phyloP scores from a whole-genome alignment of 2,888 invertebrate genomes.

The Drosophila subquinaria region DNA sequence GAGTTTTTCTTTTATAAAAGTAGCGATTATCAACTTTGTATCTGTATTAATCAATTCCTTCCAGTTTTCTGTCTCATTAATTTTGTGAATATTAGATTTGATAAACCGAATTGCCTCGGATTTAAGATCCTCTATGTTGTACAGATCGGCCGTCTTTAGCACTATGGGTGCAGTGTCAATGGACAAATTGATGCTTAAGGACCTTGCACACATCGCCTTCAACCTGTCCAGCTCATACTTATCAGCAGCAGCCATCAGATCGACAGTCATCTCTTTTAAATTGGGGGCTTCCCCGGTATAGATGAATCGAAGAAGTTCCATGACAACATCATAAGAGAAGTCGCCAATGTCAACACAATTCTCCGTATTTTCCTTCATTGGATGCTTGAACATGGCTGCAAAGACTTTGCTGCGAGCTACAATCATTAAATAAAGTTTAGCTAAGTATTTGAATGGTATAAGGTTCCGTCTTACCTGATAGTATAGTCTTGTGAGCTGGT shows the following conservation, averaged over 20 bases:
- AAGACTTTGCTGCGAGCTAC: conserved; percentile 98
- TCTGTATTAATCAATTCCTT: background rate
- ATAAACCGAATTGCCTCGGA: background rate
- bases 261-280: conserved; percentile 93
- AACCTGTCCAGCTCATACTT: conserved; percentile 98
- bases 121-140: conserved; percentile 92
- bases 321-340: conserved; percentile 97
- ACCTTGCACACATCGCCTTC: conserved; percentile 99
- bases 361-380: conserved; percentile 98
- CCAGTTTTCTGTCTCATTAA: background rate
- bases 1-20: background rate
- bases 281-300: conserved; percentile 97
- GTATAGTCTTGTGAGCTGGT: conserved; percentile 98
- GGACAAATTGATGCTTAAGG: conserved; percentile 95
- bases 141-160: conserved; percentile 97
- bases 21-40: background rate
- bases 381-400: conserved; percentile 99
- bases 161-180: conserved; percentile 98
- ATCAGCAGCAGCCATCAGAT: conserved; percentile 97
- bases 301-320: conserved; percentile 98
- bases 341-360: conserved; percentile 98
- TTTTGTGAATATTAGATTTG: background rate
- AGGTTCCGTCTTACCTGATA: conserved; percentile 84
- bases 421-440: conserved; percentile 7
- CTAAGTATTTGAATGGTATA: conserved; percentile 3